phyloP scores from a whole-genome alignment of 2,797 vertebrate species.

The Leucoraja ocellata region DNA sequence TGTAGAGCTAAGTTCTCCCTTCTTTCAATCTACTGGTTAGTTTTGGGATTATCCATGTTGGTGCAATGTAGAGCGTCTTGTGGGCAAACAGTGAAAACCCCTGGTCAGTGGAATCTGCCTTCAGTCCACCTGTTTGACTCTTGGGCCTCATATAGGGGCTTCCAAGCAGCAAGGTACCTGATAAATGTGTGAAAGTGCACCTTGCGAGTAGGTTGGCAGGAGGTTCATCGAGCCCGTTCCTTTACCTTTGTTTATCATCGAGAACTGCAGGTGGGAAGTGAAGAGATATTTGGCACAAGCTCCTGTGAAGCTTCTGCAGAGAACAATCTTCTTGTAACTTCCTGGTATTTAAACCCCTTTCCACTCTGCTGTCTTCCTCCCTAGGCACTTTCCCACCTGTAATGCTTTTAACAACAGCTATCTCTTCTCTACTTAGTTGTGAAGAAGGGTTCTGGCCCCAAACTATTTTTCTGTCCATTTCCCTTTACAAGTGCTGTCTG shows the following conservation, averaged over 20 bases:
- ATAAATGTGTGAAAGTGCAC: neutral
- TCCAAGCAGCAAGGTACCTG: neutral
- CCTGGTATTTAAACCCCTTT: too few species aligned
- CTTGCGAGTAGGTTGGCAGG: neutral
- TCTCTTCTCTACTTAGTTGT: too few species aligned
- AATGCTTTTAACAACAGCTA: too few species aligned
- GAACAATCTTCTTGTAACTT: too few species aligned
- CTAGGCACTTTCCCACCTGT: too few species aligned
- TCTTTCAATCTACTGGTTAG: neutral
- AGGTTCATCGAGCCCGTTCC: neutral
- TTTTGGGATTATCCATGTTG: neutral
- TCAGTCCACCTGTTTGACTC: neutral
- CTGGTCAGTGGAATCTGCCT: neutral
- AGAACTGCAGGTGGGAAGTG: neutral
- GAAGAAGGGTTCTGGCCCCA: too few species aligned
- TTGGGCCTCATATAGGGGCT: neutral
- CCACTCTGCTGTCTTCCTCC: too few species aligned
- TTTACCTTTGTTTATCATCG: neutral
- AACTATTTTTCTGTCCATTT: too few species aligned
- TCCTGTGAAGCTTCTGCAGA: neutral
- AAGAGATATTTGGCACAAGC: neutral
- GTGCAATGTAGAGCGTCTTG: neutral
- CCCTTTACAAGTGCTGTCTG: too few species aligned
- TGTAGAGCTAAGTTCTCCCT: neutral
- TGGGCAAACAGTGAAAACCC: too few species aligned